Percentiles rank a stretch among this genome's conserved stretches.
Conservation (phyloP, 1,140 invertebrate genomes). For the Ditylenchus dipsaci region DNA sequence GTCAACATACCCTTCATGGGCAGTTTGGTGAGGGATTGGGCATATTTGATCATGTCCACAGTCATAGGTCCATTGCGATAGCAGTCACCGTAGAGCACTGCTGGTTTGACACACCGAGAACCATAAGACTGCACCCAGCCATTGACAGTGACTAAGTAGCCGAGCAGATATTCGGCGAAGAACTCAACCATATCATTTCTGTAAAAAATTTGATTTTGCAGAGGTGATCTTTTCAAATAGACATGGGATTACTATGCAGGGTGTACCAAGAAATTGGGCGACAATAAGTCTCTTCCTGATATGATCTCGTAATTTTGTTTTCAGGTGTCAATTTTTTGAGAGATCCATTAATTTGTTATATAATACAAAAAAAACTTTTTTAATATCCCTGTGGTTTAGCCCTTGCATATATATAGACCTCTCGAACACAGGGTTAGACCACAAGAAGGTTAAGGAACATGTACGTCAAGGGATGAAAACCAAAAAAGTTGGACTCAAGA, state of each 20-base stretch:
- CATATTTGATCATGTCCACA: slow-evolving; percentile 29
- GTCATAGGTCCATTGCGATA: slow-evolving; percentile 23
- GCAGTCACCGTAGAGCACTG: slow-evolving; percentile 25
- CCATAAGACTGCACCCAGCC: slow-evolving; percentile 33
- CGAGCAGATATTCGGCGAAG: slow-evolving; percentile 24
- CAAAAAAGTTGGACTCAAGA: too few relatives aligned
- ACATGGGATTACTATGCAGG: too few relatives aligned
- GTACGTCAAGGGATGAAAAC: too few relatives aligned
- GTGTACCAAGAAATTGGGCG: too few relatives aligned
- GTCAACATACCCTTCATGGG: slow-evolving; percentile 33
- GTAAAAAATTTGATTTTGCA: too few relatives aligned
- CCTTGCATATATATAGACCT: too few relatives aligned
- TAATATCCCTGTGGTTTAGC: too few relatives aligned
- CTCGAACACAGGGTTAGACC: too few relatives aligned
- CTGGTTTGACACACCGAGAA: slow-evolving; percentile 33
- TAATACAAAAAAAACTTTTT: not conserved
- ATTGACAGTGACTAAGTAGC: slow-evolving; percentile 21
- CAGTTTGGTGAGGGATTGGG: slow-evolving; percentile 22
- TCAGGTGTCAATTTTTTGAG: not conserved
- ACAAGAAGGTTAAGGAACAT: too few relatives aligned
- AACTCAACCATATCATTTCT: slow-evolving; percentile 34
- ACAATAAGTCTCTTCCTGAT: too few relatives aligned
- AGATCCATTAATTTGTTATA: not conserved
- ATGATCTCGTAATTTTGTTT: not conserved
- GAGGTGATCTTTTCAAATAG: too few relatives aligned